Evolutionary conservation across 2,888 invertebrate genomes (phyloP).

Genomic region (Achlya flavicornis): DNA sequence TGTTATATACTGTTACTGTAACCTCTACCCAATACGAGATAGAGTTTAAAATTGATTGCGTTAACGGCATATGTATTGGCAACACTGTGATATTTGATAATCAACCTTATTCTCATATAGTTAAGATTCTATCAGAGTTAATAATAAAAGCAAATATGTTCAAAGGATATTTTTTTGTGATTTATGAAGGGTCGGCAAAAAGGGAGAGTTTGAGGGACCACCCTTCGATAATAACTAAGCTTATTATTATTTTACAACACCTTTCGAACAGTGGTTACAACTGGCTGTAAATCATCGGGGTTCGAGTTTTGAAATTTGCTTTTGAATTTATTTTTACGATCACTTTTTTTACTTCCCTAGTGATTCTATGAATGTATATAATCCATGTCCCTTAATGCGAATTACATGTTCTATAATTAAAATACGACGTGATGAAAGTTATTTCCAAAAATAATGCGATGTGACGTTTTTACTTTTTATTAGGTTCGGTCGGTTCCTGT

Average conservation of each 20-base stretch:
- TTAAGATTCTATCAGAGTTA: background rate
- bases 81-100: background rate
- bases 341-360: background rate
- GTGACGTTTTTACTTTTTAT: background rate
- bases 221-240: background rate
- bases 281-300: conserved; percentile 3
- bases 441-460: background rate
- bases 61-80: conserved; percentile 26
- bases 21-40: conserved; percentile 24
- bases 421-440: background rate
- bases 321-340: background rate
- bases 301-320: background rate
- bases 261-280: conserved; percentile 4
- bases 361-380: too few species aligned
- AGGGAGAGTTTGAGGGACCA: conserved; percentile 9
- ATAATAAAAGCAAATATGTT: background rate
- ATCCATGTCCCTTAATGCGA: background rate
- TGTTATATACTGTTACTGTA: conserved; percentile 25
- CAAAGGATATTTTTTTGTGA: conserved; percentile 12
- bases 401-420: background rate
- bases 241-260: conserved; percentile 12
- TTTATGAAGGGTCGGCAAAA: conserved; percentile 11
- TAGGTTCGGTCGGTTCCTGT: background rate
- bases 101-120: background rate
- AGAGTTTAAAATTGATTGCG: conserved; percentile 43